These are phyloP conservation scores for Malurus splendens DNA, from an alignment of 2,797 vertebrate genomes.

Conservation along the genomic window DNA sequence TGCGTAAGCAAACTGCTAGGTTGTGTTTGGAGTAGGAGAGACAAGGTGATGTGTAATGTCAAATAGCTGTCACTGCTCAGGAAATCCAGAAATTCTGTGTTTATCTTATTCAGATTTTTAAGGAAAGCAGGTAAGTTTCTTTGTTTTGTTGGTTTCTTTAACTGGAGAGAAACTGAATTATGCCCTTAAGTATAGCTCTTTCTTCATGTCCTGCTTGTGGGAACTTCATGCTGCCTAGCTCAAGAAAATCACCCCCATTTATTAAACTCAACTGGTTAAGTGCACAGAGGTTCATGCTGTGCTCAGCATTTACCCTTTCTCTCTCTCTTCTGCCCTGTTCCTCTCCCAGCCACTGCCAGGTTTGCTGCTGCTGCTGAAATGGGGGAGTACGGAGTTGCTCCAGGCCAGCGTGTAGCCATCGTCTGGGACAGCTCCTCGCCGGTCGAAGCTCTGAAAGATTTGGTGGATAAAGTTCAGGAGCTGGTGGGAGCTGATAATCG, in stretches of 20 bases:
- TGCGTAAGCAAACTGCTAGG: accelerated
- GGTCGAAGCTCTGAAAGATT: slow-evolving; percentile 65
- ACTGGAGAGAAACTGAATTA: not conserved
- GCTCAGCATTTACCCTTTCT: not conserved
- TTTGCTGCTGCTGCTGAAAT: slow-evolving; percentile 46
- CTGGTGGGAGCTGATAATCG: slow-evolving; percentile 70
- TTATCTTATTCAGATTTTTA: not conserved
- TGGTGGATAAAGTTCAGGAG: slow-evolving; percentile 69
- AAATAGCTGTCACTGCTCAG: not conserved
- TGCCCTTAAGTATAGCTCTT: not conserved
- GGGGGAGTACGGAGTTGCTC: slow-evolving; percentile 75
- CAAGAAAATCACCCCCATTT: not conserved
- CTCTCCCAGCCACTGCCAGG: not conserved
- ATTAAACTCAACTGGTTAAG: not conserved
- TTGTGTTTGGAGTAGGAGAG: not conserved
- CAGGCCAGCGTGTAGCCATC: slow-evolving; percentile 79
- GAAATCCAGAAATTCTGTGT: not conserved
- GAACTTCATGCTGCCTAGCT: not conserved
- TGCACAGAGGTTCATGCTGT: not conserved
- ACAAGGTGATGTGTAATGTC: not conserved
- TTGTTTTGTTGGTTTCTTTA: not conserved
- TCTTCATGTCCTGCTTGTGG: not conserved
- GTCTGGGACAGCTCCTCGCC: slow-evolving; percentile 79
- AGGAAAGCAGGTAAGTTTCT: not conserved
- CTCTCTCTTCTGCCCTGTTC: not conserved